These are phyloP conservation scores for Diachrysia chrysitis DNA, from an alignment of 2,888 invertebrate species.

Conservation along the genomic window DNA sequence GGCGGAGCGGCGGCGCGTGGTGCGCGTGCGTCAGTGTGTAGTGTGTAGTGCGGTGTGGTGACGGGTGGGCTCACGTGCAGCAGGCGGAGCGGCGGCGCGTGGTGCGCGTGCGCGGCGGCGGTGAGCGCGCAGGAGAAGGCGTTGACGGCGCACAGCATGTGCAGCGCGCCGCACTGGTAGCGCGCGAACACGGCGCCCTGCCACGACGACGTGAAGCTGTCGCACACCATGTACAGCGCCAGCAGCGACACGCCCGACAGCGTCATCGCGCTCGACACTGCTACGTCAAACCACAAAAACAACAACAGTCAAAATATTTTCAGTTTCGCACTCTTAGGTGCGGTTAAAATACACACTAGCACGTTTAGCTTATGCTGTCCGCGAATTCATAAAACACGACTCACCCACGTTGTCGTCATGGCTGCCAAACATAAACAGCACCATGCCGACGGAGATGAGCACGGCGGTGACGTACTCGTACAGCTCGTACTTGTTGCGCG, in stretches of 20 bases:
- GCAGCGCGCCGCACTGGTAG: slow-evolving; percentile 85
- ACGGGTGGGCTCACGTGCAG: slow-evolving; percentile 64
- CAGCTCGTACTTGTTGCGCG: slow-evolving; percentile 94
- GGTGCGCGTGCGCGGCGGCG: slow-evolving; percentile 92
- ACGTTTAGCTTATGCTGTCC: too few species aligned
- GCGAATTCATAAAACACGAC: slow-evolving; percentile 3
- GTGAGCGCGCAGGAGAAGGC: slow-evolving; percentile 97
- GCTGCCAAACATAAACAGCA: slow-evolving; percentile 96
- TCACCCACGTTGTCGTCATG: slow-evolving; percentile 89
- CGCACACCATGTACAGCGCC: slow-evolving; percentile 96
- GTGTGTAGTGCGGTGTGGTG: neutral
- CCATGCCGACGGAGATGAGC: slow-evolving; percentile 97
- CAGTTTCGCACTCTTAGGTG: neutral
- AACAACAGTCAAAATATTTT: neutral
- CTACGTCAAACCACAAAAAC: neutral
- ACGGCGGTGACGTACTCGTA: slow-evolving; percentile 97
- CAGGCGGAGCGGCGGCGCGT: slow-evolving; percentile 90
- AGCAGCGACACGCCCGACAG: slow-evolving; percentile 95
- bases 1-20: slow-evolving; percentile 91
- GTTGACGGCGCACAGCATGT: slow-evolving; percentile 94
- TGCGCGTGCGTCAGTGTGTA: slow-evolving; percentile 92
- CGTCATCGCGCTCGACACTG: slow-evolving; percentile 87
- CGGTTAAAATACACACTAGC: too few species aligned
- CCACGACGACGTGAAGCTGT: slow-evolving; percentile 99
- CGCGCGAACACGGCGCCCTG: slow-evolving; percentile 96